Evolutionary conservation across 2,113 vertebrate species (phyloP), one percentile per base, ranked within the genome.

Genomic region (Crotalus viridis): DNA sequence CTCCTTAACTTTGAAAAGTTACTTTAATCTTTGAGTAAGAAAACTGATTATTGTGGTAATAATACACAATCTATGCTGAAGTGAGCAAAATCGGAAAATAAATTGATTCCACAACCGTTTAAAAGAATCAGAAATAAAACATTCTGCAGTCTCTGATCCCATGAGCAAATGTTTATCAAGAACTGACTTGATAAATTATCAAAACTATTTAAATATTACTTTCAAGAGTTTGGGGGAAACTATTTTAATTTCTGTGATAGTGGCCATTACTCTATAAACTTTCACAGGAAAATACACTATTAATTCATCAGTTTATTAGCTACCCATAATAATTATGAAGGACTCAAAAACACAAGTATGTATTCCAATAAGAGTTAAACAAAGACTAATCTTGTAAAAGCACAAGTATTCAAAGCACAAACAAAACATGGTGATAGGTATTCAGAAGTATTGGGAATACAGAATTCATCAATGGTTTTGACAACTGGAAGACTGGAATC

Each of bases 331-430:
- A 90, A 90, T 74, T 93, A 94, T 56, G 59, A 94, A 95, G 94
- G 93, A 95, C 89, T 94, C 93, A 46, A 94, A 96, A 90, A 91
- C 91, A 19, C 93, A n/a, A n/a, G 93, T 86, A 96, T 95, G 93
- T 95, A 24, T 90, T 24, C 91, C 94, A 28, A 0, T 0, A 52
- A 0, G 51, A 94, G 95, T 7, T 0, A 13, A 3, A 1, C 93
- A 10, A 93, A 57, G 22, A 89, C 33, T 51, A 43, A 91, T 33
- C 21, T 59, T 87, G 1, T 1, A 26, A 57, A 87, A 33, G 33
- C 33, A 33, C 33, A 33, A 33, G 33, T 43, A 57, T 85, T 52
- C n/a, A 39, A 90, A 86, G 89, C 15, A 74, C 7, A 12, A 64
- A 51, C 64, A 85, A 59, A 85, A 57, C 24, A 88, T 33, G 26